phyloP scores from a whole-genome alignment of 2,113 vertebrate species.

The Delphinapterus leucas region DNA sequence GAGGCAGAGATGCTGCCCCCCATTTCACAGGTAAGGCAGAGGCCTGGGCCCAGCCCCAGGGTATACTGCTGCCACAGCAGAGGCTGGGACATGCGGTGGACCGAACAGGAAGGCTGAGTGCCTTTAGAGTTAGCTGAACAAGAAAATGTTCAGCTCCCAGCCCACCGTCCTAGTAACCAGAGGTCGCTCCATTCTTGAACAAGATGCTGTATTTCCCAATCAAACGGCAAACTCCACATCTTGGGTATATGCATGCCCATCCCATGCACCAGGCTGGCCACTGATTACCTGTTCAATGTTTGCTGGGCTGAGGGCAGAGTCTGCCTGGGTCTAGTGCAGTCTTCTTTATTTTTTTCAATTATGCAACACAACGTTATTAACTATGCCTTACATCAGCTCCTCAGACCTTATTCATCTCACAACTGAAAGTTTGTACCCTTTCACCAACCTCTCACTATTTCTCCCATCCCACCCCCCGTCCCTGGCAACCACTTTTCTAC shows the following conservation, averaged over 20 bases:
- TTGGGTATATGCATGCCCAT: background rate
- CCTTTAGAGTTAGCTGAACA: background rate
- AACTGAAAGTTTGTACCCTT: background rate
- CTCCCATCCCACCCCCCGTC: background rate
- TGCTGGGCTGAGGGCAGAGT: background rate
- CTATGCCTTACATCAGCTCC: background rate
- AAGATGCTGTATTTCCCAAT: background rate
- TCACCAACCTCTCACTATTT: background rate
- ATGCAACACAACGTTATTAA: background rate
- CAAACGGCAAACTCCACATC: background rate
- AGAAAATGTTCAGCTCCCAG: background rate
- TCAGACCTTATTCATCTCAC: background rate
- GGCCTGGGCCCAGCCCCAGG: background rate
- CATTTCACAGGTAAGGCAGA: background rate
- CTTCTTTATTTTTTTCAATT: background rate
- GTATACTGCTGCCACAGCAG: background rate
- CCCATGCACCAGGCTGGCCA: background rate
- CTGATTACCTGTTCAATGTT: rapidly evolving
- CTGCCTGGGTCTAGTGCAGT: background rate
- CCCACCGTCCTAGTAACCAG: background rate
- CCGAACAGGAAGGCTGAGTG: background rate
- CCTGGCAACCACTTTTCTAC: background rate
- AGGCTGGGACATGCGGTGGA: background rate
- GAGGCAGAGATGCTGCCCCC: background rate
- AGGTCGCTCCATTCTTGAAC: background rate